Base-by-base conservation (phyloP, 2,797 vertebrate genomes). In the Rhinatrema bivittatum region DNA sequence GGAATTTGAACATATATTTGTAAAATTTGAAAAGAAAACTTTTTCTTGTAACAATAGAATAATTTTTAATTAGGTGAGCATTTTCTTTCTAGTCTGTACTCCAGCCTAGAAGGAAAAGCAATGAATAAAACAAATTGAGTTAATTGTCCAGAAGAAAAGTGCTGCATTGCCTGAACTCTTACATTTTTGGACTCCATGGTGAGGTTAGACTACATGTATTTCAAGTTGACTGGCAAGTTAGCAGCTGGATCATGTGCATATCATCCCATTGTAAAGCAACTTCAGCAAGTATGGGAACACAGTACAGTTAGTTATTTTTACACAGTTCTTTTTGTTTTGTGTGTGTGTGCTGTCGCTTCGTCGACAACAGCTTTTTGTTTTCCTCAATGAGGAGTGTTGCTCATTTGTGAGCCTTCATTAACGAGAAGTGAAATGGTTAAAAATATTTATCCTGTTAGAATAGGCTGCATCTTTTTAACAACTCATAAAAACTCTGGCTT, bases 341-440 rank as follows among this genome's bases (percentile, higher is more conserved):
- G 84, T 82, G 85, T 80, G 89, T 89, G 91, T 91, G 93, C 90
- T 97, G 93, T 95, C 89, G 91, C 91, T 78, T 78, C 87, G 93
- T 91, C 91, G 91, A 96, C 93, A 97, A 95, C 88, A 91, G 90
- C 89, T 91, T 96, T 98, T 96, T 91, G 91, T 97, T 98, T 97
- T 98, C 83, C 95, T 98, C 94, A 97, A 89, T 94, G 94, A 98
- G 95, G 94, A 98, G 88, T 87, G 92, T 93, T 91, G 92, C 93
- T 96, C 91, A 89, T 89, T 91, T 91, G 87, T 88, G 92, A 96
- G 92, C 93, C 84, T 91, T 94, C 91, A 91, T 94, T 91, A 90
- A 91, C 88, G 88, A 87, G 84, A 93, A 93, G 85, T 93, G 81
- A 90, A 91, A 89, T 87, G 87, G 88, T 89, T 86, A 87, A 93